Base-by-base conservation (phyloP, 2,113 vertebrate species). In the Leucoraja erinaceus region DNA sequence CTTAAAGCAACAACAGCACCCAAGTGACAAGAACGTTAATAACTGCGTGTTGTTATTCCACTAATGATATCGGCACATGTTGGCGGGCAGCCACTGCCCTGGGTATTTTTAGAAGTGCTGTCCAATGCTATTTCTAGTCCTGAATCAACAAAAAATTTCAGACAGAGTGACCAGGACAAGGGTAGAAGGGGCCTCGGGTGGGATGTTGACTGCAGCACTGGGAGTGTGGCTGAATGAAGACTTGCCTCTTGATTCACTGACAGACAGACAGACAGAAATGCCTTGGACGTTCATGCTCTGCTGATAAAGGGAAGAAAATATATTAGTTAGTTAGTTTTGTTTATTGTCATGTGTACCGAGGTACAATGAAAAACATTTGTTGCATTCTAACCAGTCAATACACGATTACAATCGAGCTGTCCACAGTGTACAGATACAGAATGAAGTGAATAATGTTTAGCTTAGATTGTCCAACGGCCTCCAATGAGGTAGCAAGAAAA, bases 91-190 rank as follows among this genome's bases (percentile, higher is more conserved):
- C 66, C 90, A 72, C 33, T 0, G 25, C 9, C 22, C 18, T 18
- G 70, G 25, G 72, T 91, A 91, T 72, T 91, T 91, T 54, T 72
- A 91, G 66, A 47, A 12, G 66, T 72, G 90, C 9, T 91, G 18
- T n/a, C 66, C 6, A 31, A 68, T 38, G n/a, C 63, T 66, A 22
- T 63, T 68, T 20, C 20, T 18, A 91, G 33, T 91, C 66, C 90
- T 54, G 18, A 91, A 68, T 38, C 63, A 61, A 68, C 63, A 68
- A 70, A 10, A 16, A 38, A 47, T 74, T 72, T 72, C 72, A 91
- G 38, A 68, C 22, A 14, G 38, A 47, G 90, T 91, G 90, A 47
- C 66, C 72, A 20, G 22, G 5, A 1, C 28, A 20, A 47, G 14
- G 25, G 88, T 70, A 68, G 66, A 25, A 91, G 68, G 28, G 54